These are phyloP conservation scores for Helicorthomorpha holstii DNA, from an alignment of 1,140 invertebrate genomes.

Conservation along the genomic window DNA sequence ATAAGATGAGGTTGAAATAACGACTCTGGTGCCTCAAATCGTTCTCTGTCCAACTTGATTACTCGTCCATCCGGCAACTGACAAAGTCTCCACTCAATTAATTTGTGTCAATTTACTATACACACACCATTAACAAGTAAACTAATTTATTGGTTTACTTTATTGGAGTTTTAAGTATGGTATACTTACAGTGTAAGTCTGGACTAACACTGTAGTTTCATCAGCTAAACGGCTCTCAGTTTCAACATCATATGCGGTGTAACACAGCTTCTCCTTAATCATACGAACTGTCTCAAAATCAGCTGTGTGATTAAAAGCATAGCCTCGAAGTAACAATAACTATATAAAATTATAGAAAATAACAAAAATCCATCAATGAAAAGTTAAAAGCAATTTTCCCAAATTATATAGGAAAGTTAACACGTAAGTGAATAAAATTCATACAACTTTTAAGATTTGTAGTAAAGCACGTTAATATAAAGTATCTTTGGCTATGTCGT, in stretches of 20 bases:
- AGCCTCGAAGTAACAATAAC: constrained; percentile 83
- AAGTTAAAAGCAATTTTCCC: no score
- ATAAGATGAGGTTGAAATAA: constrained; percentile 97
- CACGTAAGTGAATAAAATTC: no score
- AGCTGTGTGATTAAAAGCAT: constrained; percentile 98
- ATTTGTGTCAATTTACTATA: no score
- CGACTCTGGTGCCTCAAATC: constrained; percentile 96
- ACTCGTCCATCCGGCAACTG: constrained; percentile 91
- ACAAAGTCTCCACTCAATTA: constrained; percentile 17
- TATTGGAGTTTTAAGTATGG: not conserved
- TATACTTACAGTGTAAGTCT: constrained; percentile 72
- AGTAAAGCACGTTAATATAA: no score
- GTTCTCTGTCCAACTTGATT: constrained; percentile 95
- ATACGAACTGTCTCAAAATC: constrained; percentile 99
- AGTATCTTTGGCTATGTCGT: no score
- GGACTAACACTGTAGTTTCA: constrained; percentile 95
- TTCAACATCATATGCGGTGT: constrained; percentile 97
- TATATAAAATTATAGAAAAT: constrained; percentile 19
- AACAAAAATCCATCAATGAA: no score
- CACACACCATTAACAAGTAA: no score
- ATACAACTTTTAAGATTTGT: no score
- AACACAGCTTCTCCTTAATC: constrained; percentile 99
- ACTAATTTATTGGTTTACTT: no score
- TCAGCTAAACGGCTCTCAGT: constrained; percentile 91
- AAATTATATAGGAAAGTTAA: no score